Conservation (phyloP, 2,113 vertebrate genomes). For the Camelus bactrianus region DNA sequence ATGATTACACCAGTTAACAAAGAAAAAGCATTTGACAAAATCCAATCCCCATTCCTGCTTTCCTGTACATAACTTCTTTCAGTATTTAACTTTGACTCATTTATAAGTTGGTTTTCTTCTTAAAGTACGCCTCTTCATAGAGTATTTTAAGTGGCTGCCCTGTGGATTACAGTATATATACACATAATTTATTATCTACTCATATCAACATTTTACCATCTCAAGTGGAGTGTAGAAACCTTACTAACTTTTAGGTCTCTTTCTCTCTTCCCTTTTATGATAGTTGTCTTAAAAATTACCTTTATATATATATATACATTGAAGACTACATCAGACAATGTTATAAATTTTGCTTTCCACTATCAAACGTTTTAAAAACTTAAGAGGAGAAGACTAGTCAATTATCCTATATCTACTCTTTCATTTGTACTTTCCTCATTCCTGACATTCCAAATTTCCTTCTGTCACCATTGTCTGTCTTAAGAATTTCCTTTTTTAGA, state of each 20-base stretch:
- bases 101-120: background rate
- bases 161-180: background rate
- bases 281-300: background rate
- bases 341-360: background rate
- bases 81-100: background rate
- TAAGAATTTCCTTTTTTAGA: background rate
- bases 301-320: background rate
- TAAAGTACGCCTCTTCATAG: background rate
- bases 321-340: background rate
- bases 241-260: background rate
- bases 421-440: constrained; percentile 1
- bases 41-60: background rate
- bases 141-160: background rate
- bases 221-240: background rate
- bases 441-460: background rate
- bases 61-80: background rate
- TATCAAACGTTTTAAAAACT: background rate
- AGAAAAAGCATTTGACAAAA: background rate
- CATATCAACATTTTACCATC: background rate
- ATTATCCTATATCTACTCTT: background rate
- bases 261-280: background rate
- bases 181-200: background rate
- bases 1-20: background rate
- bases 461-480: background rate
- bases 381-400: background rate